phyloP scores from a whole-genome alignment of 2,888 invertebrate genomes.

The Mesodorylaimus sp. region DNA sequence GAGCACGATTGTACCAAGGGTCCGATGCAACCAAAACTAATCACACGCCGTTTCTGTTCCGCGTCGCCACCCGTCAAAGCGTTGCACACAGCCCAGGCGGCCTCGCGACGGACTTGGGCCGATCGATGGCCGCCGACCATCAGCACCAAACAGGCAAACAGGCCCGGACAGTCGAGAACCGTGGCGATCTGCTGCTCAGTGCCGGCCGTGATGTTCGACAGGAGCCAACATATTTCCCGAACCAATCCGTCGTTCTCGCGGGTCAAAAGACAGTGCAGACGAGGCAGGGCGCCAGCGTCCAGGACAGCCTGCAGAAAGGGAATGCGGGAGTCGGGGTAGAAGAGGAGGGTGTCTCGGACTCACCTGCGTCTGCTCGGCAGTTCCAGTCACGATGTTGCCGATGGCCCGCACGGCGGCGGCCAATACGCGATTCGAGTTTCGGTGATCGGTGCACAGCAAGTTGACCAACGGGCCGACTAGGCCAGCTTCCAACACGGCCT shows the following conservation, averaged over 20 bases:
- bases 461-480: too few relatives aligned
- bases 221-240: slow-evolving; percentile 86
- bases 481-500: too few relatives aligned
- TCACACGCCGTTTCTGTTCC: too few relatives aligned
- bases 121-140: slow-evolving; percentile 74
- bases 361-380: slow-evolving; percentile 92
- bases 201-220: slow-evolving; percentile 92
- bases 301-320: too few relatives aligned
- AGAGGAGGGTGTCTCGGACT: too few relatives aligned
- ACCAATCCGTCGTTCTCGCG: slow-evolving; percentile 56
- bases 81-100: slow-evolving; percentile 95
- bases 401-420: slow-evolving; percentile 84
- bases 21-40: too few relatives aligned
- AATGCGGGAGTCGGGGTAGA: too few relatives aligned
- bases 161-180: slow-evolving; percentile 42
- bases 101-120: slow-evolving; percentile 93
- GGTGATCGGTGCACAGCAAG: too few relatives aligned
- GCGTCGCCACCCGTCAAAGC: slow-evolving; percentile 82
- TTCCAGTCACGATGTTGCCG: slow-evolving; percentile 90
- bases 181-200: slow-evolving; percentile 80
- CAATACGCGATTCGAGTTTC: background rate
- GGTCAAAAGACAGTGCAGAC: slow-evolving; percentile 68
- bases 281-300: slow-evolving; percentile 73
- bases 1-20: too few relatives aligned
- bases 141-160: slow-evolving; percentile 56